Percentiles rank a stretch among this genome's conserved stretches.
Evolutionary conservation across 2,888 invertebrate species (phyloP).

Genomic region (Ecdyonurus torrentis): DNA sequence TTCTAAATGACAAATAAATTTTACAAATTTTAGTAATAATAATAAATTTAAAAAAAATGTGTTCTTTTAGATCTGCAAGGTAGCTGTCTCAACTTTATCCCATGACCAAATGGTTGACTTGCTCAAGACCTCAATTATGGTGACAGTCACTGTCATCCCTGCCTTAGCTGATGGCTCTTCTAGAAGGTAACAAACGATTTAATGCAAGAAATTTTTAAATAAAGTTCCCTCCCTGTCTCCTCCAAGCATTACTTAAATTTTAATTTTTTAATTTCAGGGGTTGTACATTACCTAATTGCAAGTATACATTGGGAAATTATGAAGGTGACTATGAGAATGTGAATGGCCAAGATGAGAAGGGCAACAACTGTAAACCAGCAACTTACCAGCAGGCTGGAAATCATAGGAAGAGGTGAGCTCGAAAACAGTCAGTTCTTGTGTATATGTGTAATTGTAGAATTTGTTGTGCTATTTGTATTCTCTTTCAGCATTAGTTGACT

Average conservation of each 20-base stretch:
- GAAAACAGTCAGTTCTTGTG: background rate
- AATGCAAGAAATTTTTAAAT: background rate
- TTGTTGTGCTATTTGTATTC: background rate
- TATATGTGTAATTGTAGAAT: no score
- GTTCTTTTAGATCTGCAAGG: conserved; percentile 52
- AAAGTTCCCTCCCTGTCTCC: background rate
- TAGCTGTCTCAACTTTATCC: conserved; percentile 72
- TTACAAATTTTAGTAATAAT: background rate
- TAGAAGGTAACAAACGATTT: conserved; percentile 29
- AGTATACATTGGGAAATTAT: conserved; percentile 39
- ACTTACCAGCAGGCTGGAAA: conserved; percentile 35
- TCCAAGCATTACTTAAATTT: background rate
- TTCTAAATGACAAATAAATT: no score
- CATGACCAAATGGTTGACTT: conserved; percentile 89
- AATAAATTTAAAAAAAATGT: background rate
- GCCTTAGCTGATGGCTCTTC: conserved; percentile 51
- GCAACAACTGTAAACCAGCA: conserved; percentile 10
- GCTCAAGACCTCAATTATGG: conserved; percentile 72
- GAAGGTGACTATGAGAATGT: conserved; percentile 55
- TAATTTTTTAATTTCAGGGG: conserved; percentile 27
- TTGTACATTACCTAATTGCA: conserved; percentile 44
- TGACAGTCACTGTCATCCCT: conserved; percentile 67
- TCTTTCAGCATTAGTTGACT: background rate
- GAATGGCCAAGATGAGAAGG: conserved; percentile 28
- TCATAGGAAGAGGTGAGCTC: conserved; percentile 37